Percentiles rank a stretch among this genome's conserved stretches.
Evolutionary conservation across 1,140 invertebrate genomes (phyloP).

Genomic region (Nebria ingens): DNA sequence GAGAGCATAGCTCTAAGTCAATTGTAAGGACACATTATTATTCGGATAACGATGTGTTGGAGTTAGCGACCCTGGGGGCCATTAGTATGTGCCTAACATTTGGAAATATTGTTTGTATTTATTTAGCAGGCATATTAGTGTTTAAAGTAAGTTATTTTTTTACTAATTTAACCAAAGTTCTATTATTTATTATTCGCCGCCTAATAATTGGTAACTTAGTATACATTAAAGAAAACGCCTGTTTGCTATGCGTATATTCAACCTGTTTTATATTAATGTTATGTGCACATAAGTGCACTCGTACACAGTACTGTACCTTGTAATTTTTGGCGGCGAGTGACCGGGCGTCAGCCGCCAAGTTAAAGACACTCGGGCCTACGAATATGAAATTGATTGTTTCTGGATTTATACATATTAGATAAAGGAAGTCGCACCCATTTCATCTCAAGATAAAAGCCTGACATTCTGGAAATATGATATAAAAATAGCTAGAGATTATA

Average conservation of each 20-base stretch:
- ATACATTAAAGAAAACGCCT: no score
- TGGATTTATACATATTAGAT: conserved; percentile 39
- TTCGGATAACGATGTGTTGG: conserved; percentile 43
- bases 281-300: no score
- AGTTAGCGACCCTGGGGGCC: conserved; percentile 48
- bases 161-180: no score
- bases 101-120: conserved; percentile 62
- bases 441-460: conserved; percentile 34
- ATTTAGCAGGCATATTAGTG: conserved; percentile 53
- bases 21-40: conserved; percentile 36
- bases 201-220: no score
- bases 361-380: no score
- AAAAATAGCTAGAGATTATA: conserved; percentile 46
- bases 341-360: no score
- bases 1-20: conserved; percentile 17
- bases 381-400: conserved; percentile 10
- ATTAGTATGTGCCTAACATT: conserved; percentile 58
- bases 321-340: no score
- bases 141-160: no score
- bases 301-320: no score
- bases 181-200: no score
- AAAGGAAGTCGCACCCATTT: conserved; percentile 61
- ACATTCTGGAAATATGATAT: conserved; percentile 61
- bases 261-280: no score
- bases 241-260: no score